Evolutionary conservation across 2,113 vertebrate genomes (phyloP).

Genomic region (Colius striatus): DNA sequence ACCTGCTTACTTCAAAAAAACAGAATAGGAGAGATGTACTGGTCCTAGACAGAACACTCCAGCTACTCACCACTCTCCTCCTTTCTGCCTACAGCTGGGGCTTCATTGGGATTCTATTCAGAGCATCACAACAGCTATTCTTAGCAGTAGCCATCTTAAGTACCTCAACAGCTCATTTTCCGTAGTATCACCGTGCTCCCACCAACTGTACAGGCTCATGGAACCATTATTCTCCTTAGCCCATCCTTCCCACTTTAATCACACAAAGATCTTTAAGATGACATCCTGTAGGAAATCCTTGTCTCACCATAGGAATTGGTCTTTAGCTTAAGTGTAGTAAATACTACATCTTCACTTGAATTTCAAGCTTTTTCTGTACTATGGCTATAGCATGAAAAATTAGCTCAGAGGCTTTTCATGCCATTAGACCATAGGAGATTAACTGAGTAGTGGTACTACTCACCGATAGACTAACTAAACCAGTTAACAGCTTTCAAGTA

Average conservation of each 20-base stretch:
- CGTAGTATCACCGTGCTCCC: rapidly evolving
- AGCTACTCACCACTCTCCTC: background rate
- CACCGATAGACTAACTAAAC: background rate
- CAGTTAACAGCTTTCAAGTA: conserved; percentile 3
- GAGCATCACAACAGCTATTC: background rate
- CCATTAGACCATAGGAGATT: background rate
- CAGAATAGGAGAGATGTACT: background rate
- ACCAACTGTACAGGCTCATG: background rate
- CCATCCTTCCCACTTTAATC: background rate
- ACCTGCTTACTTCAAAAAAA: background rate
- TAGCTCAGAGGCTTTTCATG: background rate
- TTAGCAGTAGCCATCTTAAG: background rate
- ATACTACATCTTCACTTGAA: background rate
- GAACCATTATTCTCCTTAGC: background rate
- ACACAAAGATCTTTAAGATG: background rate
- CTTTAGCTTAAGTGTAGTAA: background rate
- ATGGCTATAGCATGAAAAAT: background rate
- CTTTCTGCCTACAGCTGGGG: background rate
- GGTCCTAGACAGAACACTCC: background rate
- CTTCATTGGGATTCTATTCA: background rate
- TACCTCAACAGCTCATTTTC: background rate
- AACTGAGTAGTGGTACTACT: background rate
- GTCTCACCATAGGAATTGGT: background rate
- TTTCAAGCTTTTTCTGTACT: background rate
- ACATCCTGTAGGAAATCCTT: background rate